Percentiles rank a stretch among this genome's conserved stretches.
phyloP scores from a whole-genome alignment of 2,888 invertebrate genomes.

The Tribolium freemani region DNA sequence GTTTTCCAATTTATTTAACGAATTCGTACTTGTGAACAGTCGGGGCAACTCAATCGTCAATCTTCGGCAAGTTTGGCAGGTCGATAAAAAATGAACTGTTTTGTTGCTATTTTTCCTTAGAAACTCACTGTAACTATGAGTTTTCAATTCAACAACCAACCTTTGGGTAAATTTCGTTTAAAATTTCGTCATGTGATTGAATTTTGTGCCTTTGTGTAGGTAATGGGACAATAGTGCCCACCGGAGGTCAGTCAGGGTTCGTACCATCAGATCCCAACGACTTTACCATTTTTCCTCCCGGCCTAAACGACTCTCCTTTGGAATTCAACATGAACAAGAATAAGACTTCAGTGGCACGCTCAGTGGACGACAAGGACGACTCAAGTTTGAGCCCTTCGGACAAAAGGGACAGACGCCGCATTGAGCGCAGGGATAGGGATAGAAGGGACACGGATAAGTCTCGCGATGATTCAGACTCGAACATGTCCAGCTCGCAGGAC shows the following conservation, averaged over 20 bases:
- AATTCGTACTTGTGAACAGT: too few relatives aligned
- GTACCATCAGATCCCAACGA: conserved; percentile 42
- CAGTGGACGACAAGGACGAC: conserved; percentile 66
- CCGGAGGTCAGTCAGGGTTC: conserved; percentile 27
- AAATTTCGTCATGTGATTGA: neutral
- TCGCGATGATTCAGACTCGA: conserved; percentile 67
- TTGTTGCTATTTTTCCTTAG: neutral
- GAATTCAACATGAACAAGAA: conserved; percentile 76
- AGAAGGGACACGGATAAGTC: conserved; percentile 67
- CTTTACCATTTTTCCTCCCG: conserved; percentile 46
- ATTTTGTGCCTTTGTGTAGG: conserved; percentile 22
- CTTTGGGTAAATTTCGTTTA: conserved; percentile 31
- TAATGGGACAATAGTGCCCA: conserved; percentile 43
- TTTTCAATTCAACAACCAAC: conserved; percentile 47
- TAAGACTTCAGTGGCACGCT: conserved; percentile 70
- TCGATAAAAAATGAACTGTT: conserved; percentile 22
- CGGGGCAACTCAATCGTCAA: too few relatives aligned
- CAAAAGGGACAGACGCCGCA: conserved; percentile 52
- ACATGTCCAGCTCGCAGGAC: conserved; percentile 63
- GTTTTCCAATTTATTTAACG: too few relatives aligned
- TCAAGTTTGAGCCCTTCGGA: conserved; percentile 65
- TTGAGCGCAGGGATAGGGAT: conserved; percentile 55
- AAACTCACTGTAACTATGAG: conserved; percentile 33
- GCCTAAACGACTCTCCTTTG: conserved; percentile 74
- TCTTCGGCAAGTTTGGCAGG: neutral